A percentile compares a stretch with the other conserved stretches of the same genome.
phyloP scores from a whole-genome alignment of 2,113 vertebrate genomes.

The Pterocles orientalis region DNA sequence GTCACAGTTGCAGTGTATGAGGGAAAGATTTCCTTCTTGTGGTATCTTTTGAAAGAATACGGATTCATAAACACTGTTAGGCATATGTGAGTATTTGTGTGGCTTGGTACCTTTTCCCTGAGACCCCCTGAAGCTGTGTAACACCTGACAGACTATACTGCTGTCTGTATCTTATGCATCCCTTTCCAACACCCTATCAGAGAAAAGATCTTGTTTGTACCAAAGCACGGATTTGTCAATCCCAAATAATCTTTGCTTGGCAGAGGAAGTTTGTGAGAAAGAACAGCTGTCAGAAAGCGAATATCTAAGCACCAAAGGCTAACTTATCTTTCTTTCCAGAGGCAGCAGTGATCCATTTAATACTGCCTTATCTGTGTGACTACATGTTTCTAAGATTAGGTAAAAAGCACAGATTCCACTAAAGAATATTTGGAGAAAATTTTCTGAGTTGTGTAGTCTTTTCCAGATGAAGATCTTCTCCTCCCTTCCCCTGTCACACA shows the following conservation, averaged over 20 bases:
- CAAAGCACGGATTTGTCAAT: not conserved
- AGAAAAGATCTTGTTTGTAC: conserved; percentile 32
- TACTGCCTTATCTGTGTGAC: not conserved
- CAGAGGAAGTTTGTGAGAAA: not conserved
- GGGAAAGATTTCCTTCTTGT: not conserved
- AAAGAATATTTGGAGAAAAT: not conserved
- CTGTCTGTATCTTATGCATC: not conserved
- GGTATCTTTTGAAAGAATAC: not conserved
- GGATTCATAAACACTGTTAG: not conserved
- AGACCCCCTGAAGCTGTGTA: not conserved
- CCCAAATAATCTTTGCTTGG: not conserved
- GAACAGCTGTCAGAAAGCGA: conserved; percentile 13
- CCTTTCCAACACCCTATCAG: not conserved
- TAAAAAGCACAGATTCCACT: not conserved
- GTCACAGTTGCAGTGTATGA: not conserved
- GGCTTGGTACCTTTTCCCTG: not conserved
- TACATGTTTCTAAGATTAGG: not conserved
- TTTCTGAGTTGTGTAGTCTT: not conserved
- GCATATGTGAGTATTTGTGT: not conserved
- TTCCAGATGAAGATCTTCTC: not conserved
- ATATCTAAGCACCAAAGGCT: not conserved
- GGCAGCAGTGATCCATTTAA: conserved; percentile 32
- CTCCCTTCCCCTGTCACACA: not conserved
- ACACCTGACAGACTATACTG: accelerated
- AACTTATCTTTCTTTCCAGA: conserved; percentile 34